These are phyloP conservation scores for Euzetes globulus DNA, from an alignment of 2,888 invertebrate species.

Conservation along the genomic window DNA sequence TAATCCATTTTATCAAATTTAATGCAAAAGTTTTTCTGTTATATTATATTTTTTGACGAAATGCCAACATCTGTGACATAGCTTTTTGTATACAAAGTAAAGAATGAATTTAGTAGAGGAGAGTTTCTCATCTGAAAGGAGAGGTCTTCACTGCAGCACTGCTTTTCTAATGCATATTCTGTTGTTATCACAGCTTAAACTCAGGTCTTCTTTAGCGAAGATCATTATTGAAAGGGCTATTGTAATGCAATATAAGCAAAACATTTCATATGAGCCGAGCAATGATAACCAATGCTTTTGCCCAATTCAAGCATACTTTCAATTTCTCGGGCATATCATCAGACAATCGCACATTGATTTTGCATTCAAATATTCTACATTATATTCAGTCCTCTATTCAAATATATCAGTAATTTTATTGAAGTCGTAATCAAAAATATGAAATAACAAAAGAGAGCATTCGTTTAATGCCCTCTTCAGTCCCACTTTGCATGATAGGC, in stretches of 20 bases:
- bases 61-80: conserved; percentile 21
- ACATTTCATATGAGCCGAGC: background rate
- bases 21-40: background rate
- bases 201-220: background rate
- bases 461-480: background rate
- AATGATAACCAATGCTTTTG: background rate
- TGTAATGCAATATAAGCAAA: conserved; percentile 7
- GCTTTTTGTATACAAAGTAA: background rate
- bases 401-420: conserved; percentile 14
- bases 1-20: background rate
- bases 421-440: conserved; percentile 2
- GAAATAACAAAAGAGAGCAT: background rate
- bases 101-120: background rate
- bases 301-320: background rate
- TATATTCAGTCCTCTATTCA: background rate
- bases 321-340: background rate
- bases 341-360: background rate
- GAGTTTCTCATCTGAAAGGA: background rate
- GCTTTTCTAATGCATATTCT: background rate
- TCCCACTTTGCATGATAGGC: too few relatives aligned
- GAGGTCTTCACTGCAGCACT: background rate
- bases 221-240: conserved; percentile 23
- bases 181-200: background rate
- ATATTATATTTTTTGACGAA: conserved; percentile 3
- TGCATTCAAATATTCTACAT: background rate